phyloP scores from a whole-genome alignment of 2,113 vertebrate genomes.

The Rhombomys opimus region DNA sequence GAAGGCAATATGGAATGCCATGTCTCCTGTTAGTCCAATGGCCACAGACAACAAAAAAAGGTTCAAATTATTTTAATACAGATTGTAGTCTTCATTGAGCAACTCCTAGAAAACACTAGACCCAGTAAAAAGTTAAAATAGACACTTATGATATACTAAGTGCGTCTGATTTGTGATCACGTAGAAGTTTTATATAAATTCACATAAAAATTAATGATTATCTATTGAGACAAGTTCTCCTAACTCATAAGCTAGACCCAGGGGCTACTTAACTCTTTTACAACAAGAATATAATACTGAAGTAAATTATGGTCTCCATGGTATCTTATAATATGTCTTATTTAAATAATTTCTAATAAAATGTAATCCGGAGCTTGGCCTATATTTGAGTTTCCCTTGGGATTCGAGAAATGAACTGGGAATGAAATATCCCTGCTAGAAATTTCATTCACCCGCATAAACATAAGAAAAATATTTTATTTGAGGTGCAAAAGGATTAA shows the following conservation, averaged over 20 bases:
- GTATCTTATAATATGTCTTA: constrained; percentile 59
- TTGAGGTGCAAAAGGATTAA: background rate
- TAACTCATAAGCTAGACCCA: constrained; percentile 53
- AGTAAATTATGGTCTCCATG: constrained; percentile 60
- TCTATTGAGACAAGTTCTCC: constrained; percentile 65
- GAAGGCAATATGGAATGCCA: background rate
- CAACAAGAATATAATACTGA: constrained; percentile 37
- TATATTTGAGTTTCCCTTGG: constrained; percentile 16
- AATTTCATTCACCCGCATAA: constrained; percentile 57
- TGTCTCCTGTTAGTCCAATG: background rate
- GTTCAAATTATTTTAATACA: constrained; percentile 49
- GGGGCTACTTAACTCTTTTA: constrained; percentile 66
- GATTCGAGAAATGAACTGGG: constrained; percentile 48
- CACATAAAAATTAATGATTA: constrained; percentile 63
- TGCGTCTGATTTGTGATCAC: constrained; percentile 28
- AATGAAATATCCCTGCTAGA: constrained; percentile 58
- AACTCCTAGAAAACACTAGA: constrained; percentile 1
- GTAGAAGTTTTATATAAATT: constrained; percentile 57
- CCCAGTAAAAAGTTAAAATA: constrained; percentile 47
- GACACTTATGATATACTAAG: constrained; percentile 1
- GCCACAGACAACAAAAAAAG: background rate
- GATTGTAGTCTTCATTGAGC: background rate
- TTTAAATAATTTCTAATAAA: constrained; percentile 75
- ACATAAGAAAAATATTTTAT: constrained; percentile 42
- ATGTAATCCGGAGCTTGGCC: constrained; percentile 37